Base-by-base conservation (phyloP, 2,888 invertebrate genomes). In the Agrilus biguttatus region DNA sequence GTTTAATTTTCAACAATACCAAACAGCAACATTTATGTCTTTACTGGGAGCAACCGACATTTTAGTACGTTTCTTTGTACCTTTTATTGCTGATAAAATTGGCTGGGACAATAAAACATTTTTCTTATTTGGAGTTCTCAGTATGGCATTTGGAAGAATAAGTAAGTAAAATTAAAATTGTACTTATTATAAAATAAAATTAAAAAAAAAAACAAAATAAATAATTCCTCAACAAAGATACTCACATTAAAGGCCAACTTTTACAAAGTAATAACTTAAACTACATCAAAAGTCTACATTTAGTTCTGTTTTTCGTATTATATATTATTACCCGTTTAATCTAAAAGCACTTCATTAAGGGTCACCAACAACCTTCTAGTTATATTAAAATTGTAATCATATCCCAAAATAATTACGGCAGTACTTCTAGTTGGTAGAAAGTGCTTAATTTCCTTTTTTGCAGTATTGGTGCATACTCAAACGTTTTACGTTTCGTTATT, bases 31-130 rank as follows among this genome's bases (percentile, higher is more conserved):
- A 12, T 77, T 77, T 41, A 80, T 83, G 78, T 82, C 83, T 0
- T 61, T 80, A 36, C 65, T 83, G 47, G 82, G 74, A 5, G 74
- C 74, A 21, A 68, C 78, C 35, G 83, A 83, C 54, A 74, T 82
- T 28, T 62, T 67, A 12, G 73, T 78, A 13, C 67, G 83, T 49
- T 78, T 83, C 55, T 68, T 76, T 42, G 70, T 80, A 45, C 82
- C 83, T 0, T 78, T 82, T 45, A 57, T 82, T 8, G 79, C 81
- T 14, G 77, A 78, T 23, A 77, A 73, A 65, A 76, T 80, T 47
- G 72, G 76, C 36, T 82, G 78, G 80, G 76, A 78, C 43, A 82
- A 80, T 55, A 74, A 77, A 52, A 74, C 77, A 0, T 82, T 82
- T 61, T 82, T 81, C 53, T 66, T 83, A 14, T 70, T 81, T 42